These are phyloP conservation scores for Ctenosaura bakeri DNA, from an alignment of 2,797 vertebrate genomes.

Conservation along the genomic window DNA sequence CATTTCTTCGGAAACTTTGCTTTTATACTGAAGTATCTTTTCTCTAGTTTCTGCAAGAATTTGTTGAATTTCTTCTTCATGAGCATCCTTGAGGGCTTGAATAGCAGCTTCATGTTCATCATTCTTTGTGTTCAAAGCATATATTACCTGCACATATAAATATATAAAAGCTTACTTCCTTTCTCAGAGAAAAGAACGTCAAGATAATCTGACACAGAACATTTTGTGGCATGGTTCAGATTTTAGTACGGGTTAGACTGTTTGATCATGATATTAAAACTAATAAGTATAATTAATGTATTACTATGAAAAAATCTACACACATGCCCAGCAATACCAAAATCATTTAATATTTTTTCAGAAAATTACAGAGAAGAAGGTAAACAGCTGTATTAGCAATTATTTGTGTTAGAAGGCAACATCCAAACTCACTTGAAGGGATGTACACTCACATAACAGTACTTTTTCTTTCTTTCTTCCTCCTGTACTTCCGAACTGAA, in stretches of 20 bases:
- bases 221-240: conserved; percentile 9
- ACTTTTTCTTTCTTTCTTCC: neutral
- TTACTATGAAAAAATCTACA: neutral
- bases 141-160: conserved; percentile 90
- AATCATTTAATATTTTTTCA: conserved; percentile 1
- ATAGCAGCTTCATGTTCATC: conserved; percentile 97
- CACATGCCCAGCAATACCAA: neutral
- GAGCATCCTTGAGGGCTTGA: conserved; percentile 95
- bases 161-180: conserved; percentile 18
- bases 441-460: neutral
- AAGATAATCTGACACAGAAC: conserved; percentile 16
- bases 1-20: conserved; percentile 93
- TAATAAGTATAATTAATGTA: neutral
- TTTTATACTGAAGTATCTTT: conserved; percentile 95
- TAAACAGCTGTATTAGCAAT: neutral
- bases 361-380: neutral
- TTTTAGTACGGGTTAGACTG: neutral
- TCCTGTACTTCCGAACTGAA: neutral
- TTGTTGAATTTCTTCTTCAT: conserved; percentile 98
- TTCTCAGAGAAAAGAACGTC: neutral
- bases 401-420: neutral
- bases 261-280: neutral
- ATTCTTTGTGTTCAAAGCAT: conserved; percentile 98
- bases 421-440: too few species aligned
- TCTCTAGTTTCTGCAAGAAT: conserved; percentile 97